Evolutionary conservation across 2,797 vertebrate genomes (phyloP).

Genomic region (Lerista edwardsae): DNA sequence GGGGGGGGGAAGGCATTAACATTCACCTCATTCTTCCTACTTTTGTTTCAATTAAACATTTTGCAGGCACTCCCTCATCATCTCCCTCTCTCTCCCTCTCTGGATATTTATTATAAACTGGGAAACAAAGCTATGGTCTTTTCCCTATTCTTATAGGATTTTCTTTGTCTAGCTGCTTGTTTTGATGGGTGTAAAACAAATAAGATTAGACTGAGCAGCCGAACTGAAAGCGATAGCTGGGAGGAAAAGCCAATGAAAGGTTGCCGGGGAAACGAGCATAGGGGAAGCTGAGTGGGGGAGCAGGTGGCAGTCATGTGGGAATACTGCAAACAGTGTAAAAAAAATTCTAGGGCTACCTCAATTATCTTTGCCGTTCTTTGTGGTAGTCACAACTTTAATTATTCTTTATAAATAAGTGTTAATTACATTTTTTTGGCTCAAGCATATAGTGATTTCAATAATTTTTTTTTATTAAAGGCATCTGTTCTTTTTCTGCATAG

Average conservation of each 20-base stretch:
- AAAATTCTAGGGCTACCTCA: slow-evolving; percentile 74
- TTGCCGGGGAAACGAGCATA: slow-evolving; percentile 87
- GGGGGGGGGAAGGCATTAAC: slow-evolving; percentile 63
- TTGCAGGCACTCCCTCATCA: slow-evolving; percentile 52
- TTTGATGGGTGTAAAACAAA: slow-evolving; percentile 90
- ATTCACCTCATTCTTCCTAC: slow-evolving; percentile 67
- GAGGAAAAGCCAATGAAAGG: slow-evolving; percentile 89
- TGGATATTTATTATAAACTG: slow-evolving; percentile 63
- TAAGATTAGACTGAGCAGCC: slow-evolving; percentile 88
- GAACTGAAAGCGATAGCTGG: slow-evolving; percentile 89
- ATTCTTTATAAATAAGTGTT: slow-evolving; percentile 86
- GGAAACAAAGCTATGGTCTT: slow-evolving; percentile 80
- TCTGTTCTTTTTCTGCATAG: slow-evolving; percentile 74
- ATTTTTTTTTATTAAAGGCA: slow-evolving; percentile 75
- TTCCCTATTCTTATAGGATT: slow-evolving; percentile 84
- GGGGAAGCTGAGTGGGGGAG: slow-evolving; percentile 86
- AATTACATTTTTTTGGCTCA: slow-evolving; percentile 84
- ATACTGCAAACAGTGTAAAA: slow-evolving; percentile 83
- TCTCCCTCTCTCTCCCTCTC: slow-evolving; percentile 25
- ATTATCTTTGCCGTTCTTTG: slow-evolving; percentile 85
- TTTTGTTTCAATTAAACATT: slow-evolving; percentile 52
- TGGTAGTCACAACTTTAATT: slow-evolving; percentile 85
- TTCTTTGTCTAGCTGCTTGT: slow-evolving; percentile 88
- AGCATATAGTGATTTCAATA: slow-evolving; percentile 79
- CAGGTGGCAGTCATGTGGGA: slow-evolving; percentile 88